These are phyloP conservation scores for Apis mellifera DNA, from an alignment of 1,140 invertebrate species.

Conservation along the genomic window DNA sequence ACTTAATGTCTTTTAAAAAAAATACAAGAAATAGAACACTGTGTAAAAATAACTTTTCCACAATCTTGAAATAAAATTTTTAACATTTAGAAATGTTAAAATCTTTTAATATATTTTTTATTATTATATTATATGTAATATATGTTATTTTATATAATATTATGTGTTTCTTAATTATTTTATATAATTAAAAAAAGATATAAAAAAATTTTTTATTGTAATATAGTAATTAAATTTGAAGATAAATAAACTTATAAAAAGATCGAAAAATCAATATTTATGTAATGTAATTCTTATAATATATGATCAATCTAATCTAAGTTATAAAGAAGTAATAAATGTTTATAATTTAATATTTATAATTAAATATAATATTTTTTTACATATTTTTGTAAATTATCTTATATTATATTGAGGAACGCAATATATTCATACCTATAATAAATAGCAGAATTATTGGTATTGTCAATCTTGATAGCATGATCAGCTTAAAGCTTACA, in stretches of 20 bases:
- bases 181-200: background rate
- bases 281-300: background rate
- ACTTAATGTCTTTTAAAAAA: background rate
- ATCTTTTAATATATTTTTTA: background rate
- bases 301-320: background rate
- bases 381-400: background rate
- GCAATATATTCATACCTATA: constrained; percentile 55
- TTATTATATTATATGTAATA: too few relatives aligned
- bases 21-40: background rate
- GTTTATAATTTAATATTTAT: background rate
- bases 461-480: constrained; percentile 49
- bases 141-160: too few relatives aligned
- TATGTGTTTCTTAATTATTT: background rate
- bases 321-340: background rate
- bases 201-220: background rate
- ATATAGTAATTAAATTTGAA: background rate
- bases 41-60: background rate
- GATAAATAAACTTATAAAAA: background rate
- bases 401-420: background rate
- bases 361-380: background rate
- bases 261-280: background rate
- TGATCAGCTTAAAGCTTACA: constrained; percentile 41
- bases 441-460: constrained; percentile 53
- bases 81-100: background rate
- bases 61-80: background rate